Evolutionary conservation across 2,888 invertebrate species (phyloP).

Genomic region (Ashinkailepas kermadecensis): DNA sequence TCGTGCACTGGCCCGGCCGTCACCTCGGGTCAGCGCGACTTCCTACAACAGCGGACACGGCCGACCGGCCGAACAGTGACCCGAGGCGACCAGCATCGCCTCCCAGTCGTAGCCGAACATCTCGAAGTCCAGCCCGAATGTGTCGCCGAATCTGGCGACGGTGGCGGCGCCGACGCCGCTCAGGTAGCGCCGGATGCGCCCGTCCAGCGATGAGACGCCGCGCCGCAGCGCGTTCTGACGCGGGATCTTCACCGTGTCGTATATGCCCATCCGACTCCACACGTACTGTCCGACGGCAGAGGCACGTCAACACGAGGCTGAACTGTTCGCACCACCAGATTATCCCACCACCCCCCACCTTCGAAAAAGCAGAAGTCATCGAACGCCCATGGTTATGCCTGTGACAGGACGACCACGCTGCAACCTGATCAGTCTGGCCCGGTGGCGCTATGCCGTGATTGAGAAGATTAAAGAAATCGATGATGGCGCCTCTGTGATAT

Average conservation of each 20-base stretch:
- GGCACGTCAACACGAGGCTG: too few relatives aligned
- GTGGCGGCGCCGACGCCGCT: slow-evolving; percentile 25
- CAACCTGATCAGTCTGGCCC: too few relatives aligned
- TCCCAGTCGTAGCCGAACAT: slow-evolving; percentile 33
- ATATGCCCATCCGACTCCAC: slow-evolving; percentile 30
- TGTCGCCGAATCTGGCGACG: slow-evolving; percentile 27
- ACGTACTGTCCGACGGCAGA: slow-evolving; percentile 26
- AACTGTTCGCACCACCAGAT: too few relatives aligned
- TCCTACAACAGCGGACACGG: background rate
- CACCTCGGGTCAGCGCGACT: background rate
- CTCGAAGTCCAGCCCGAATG: slow-evolving; percentile 30
- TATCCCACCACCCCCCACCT: too few relatives aligned
- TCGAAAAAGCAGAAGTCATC: too few relatives aligned
- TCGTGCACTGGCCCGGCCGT: background rate
- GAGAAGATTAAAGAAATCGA: too few relatives aligned
- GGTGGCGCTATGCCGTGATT: too few relatives aligned
- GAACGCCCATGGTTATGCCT: too few relatives aligned
- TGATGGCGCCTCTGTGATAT: too few relatives aligned
- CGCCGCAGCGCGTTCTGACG: slow-evolving; percentile 26
- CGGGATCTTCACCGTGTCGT: slow-evolving; percentile 25
- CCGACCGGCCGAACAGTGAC: slow-evolving; percentile 27
- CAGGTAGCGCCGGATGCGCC: slow-evolving; percentile 26
- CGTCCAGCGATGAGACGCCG: background rate
- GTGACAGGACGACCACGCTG: too few relatives aligned
- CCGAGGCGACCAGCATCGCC: slow-evolving; percentile 28